These are phyloP conservation scores for Ectemnius continuus DNA, from an alignment of 2,888 invertebrate genomes.

Conservation along the genomic window DNA sequence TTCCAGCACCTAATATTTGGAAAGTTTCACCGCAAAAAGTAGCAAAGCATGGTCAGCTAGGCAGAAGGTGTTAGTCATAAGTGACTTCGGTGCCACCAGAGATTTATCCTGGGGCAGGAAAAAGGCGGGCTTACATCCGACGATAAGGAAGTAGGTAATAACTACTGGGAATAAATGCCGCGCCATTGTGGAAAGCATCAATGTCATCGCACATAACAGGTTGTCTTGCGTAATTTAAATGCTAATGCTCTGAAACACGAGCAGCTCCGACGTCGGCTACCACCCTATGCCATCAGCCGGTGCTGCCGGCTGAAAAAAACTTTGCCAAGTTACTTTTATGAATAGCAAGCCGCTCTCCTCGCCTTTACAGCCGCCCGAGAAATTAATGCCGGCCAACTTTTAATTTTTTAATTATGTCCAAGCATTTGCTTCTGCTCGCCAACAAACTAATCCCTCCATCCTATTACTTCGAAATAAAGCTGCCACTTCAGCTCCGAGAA, in stretches of 20 bases:
- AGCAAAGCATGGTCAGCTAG: not conserved
- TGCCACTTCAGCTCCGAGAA: no score
- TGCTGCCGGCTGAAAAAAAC: not conserved
- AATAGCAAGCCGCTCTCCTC: not conserved
- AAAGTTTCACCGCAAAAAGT: not conserved
- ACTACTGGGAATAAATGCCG: slow-evolving; percentile 32
- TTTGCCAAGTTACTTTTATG: not conserved
- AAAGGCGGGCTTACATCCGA: not conserved
- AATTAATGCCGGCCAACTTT: not conserved
- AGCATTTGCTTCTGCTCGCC: not conserved
- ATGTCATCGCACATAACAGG: slow-evolving; percentile 23
- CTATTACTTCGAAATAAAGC: no score
- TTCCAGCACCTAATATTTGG: not conserved
- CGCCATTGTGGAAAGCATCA: slow-evolving; percentile 30
- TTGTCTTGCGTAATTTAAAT: slow-evolving; percentile 36
- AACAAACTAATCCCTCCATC: not conserved
- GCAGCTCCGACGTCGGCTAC: not conserved
- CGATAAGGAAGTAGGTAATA: slow-evolving; percentile 1
- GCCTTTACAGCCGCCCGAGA: not conserved
- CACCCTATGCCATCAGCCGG: no score
- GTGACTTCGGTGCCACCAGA: not conserved
- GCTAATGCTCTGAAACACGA: slow-evolving; percentile 37
- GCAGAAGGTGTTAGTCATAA: slow-evolving; percentile 16
- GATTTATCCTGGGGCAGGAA: not conserved
- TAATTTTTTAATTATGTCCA: not conserved